These are phyloP conservation scores for Pasiphila rectangulata DNA, from an alignment of 2,888 invertebrate genomes.

Conservation along the genomic window DNA sequence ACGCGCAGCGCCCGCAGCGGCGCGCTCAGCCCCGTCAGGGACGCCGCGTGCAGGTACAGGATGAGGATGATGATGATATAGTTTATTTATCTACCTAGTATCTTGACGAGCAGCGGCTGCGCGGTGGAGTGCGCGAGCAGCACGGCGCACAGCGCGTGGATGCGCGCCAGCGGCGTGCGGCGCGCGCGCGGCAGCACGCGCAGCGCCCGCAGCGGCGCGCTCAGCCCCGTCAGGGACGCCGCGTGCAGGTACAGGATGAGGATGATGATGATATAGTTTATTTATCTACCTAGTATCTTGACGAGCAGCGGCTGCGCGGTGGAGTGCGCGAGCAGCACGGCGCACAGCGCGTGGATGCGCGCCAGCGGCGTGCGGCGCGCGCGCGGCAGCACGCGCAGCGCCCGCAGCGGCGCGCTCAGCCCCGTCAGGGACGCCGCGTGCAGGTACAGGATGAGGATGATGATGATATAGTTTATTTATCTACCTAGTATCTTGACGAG, in stretches of 20 bases:
- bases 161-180: slow-evolving; percentile 93
- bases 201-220: slow-evolving; percentile 91
- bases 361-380: slow-evolving; percentile 93
- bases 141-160: slow-evolving; percentile 95
- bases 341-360: slow-evolving; percentile 95
- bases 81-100: slow-evolving; percentile 85
- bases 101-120: slow-evolving; percentile 95
- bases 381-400: slow-evolving; percentile 88
- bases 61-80: too few species aligned
- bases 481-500: slow-evolving; percentile 96
- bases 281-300: slow-evolving; percentile 90
- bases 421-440: slow-evolving; percentile 97
- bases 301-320: slow-evolving; percentile 97
- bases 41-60: slow-evolving; percentile 95
- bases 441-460: slow-evolving; percentile 95
- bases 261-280: too few species aligned
- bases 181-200: slow-evolving; percentile 88
- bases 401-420: slow-evolving; percentile 92
- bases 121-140: slow-evolving; percentile 97
- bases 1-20: slow-evolving; percentile 90
- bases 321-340: slow-evolving; percentile 93
- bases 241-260: slow-evolving; percentile 96
- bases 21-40: slow-evolving; percentile 95
- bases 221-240: slow-evolving; percentile 96
- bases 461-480: background rate